These are phyloP conservation scores for Hypomesus transpacificus DNA, from an alignment of 2,113 vertebrate species.

Conservation along the genomic window DNA sequence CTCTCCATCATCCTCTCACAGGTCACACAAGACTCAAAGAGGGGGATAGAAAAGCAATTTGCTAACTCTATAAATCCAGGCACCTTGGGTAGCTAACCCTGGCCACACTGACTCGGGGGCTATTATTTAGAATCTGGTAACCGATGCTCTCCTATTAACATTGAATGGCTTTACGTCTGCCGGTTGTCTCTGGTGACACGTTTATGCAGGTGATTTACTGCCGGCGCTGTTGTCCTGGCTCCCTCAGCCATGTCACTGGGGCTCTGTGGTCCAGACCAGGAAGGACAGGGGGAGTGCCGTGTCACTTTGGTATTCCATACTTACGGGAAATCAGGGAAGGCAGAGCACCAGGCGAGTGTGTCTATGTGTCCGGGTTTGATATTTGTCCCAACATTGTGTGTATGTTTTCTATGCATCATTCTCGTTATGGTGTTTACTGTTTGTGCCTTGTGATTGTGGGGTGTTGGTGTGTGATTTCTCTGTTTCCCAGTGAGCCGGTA, in stretches of 20 bases:
- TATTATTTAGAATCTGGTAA: conserved; percentile 73
- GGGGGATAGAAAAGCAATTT: conserved; percentile 66
- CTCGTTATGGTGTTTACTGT: too few relatives aligned
- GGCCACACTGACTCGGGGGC: conserved; percentile 47
- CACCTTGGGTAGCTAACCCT: conserved; percentile 50
- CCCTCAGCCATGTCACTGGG: conserved; percentile 28
- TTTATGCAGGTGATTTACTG: conserved; percentile 71
- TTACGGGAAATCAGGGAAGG: too few relatives aligned
- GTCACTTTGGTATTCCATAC: conserved; percentile 22
- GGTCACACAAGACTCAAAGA: conserved; percentile 40
- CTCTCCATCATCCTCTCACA: conserved; percentile 49
- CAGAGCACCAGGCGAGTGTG: too few relatives aligned
- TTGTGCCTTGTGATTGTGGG: too few relatives aligned
- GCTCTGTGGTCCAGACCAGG: conserved; percentile 27
- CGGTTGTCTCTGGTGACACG: conserved; percentile 54
- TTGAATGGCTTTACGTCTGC: conserved; percentile 64
- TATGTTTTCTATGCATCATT: too few relatives aligned
- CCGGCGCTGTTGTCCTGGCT: conserved; percentile 45
- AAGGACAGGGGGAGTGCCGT: neutral
- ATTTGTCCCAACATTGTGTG: too few relatives aligned
- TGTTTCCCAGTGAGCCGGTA: neutral
- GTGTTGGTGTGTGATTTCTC: neutral
- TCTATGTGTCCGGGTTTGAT: neutral
- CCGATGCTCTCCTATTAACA: conserved; percentile 66
- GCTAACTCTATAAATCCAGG: conserved; percentile 66